Base-by-base conservation (phyloP, 2,113 vertebrate species). In the Microtus montanus region DNA sequence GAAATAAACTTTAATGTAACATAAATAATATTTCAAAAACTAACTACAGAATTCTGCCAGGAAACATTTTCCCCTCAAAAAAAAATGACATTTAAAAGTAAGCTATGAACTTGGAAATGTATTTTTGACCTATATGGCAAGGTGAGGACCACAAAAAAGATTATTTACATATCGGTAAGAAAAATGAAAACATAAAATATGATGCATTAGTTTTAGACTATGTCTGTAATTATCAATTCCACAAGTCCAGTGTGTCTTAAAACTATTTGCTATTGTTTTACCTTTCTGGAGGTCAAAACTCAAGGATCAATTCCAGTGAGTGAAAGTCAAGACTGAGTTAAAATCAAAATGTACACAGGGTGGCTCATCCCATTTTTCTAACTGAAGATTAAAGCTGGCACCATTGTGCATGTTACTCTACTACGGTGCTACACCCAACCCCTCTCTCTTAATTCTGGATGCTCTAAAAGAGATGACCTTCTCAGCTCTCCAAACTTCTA, bases 1-100 rank as follows among this genome's bases (percentile, higher is more conserved):
- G 22, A 97, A 92, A 94, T 93, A 93, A 96, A 90, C 28, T 66
- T 97, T 95, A 95, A 93, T 93, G 11, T 89, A 94, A 90, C 44
- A 66, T 66, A 47, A 87, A 92, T 94, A 86, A 91, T 74, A 85
- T 75, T 97, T 96, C 94, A 79, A 90, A 92, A 95, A 80, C 78
- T 93, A 94, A 92, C 22, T 86, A 89, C 7, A 92, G 80, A 95
- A 95, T 64, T 87, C 20, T 74, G n/a, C 87, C 80, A 85, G 87
- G 92, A 94, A 91, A 84, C 13, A 85, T 70, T 7, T 11, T 7
- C 79, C 73, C 19, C 17, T 10, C 49, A 54, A 52, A 58, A 14
- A 14, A 87, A 15, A 87, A 89, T 58, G 19, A 90, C 86, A 66
- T 61, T 92, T 75, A 75, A 93, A 95, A 94, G 54, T 20, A 87